A percentile compares a stretch with the other conserved stretches of the same genome.
Conservation (phyloP, 2,888 invertebrate genomes). For the Fragum sueziense region DNA sequence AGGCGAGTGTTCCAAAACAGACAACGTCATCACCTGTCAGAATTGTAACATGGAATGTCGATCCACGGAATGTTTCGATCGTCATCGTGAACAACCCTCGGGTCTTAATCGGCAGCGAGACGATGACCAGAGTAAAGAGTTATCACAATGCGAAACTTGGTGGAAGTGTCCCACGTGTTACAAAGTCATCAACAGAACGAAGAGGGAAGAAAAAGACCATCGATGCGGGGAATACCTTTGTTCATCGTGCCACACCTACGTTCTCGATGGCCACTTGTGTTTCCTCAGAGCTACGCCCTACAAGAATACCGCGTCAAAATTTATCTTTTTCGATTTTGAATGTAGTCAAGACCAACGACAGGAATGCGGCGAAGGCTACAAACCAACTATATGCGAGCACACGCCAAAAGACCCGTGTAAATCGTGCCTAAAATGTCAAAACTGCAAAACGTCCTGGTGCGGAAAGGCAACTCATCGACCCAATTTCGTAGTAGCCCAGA, state of each 20-base stretch:
- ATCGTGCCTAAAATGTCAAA: constrained; percentile 24
- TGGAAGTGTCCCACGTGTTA: constrained; percentile 31
- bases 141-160: constrained; percentile 27
- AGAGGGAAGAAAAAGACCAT: constrained; percentile 22
- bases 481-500: constrained; percentile 47
- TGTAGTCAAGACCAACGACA: constrained; percentile 28
- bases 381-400: constrained; percentile 15
- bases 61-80: constrained; percentile 25
- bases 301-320: constrained; percentile 36
- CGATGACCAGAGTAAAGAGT: no score
- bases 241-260: constrained; percentile 2
- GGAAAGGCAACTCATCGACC: constrained; percentile 39
- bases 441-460: constrained; percentile 40
- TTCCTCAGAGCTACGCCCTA: constrained; percentile 24
- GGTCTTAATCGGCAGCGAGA: no score
- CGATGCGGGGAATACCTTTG: constrained; percentile 35
- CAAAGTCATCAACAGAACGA: constrained; percentile 19
- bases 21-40: not conserved
- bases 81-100: no score
- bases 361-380: constrained; percentile 31
- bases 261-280: constrained; percentile 27
- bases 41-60: constrained; percentile 32
- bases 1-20: constrained; percentile 28
- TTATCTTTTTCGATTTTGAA: constrained; percentile 42
- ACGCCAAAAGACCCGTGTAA: constrained; percentile 24